Base-by-base conservation (phyloP, 2,113 vertebrate species). In the Scortum barcoo region DNA sequence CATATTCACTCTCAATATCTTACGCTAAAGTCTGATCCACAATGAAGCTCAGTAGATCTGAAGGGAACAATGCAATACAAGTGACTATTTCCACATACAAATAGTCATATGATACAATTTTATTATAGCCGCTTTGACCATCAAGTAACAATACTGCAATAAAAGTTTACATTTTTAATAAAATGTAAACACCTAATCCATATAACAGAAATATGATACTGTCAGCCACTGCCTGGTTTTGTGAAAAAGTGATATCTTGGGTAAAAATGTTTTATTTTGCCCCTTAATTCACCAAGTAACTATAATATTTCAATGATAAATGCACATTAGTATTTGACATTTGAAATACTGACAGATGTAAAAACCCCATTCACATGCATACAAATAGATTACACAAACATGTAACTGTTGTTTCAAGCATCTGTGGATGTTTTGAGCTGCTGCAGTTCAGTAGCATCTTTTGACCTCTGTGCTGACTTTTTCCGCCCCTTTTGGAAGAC, bases 401-500 rank as follows among this genome's bases (percentile, higher is more conserved):
- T 40, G 46, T 7, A 53, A 16, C 24, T 9, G 17, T 33, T 53
- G 7, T n/a, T 65, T 96, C 92, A 98, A 3, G 93, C 96, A 2
- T 95, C 94, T 30, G 96, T 79, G 0, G 92, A 72, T 7, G 84
- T 50, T 56, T 94, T 92, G 48, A 99, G 95, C 61, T 96, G 93
- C 83, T 97, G 90, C 92, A 99, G 94, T 94, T 99, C 97, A 0
- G 92, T 93, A 12, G 79, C 78, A 1, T 88, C 79, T 72, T 85
- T 93, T 22, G 87, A 38, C 0, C 22, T 73, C 13, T n/a, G 16
- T 0, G 5, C 17, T 0, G 56, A 67, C 0, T 75, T 81, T 24
- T 87, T 87, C n/a, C 72, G 93, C 68, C 93, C 96, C 78, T 94
- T 96, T 7, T 94, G 96, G 91, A 99, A 99, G 53, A 93, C 93